Evolutionary conservation across 2,797 vertebrate genomes (phyloP).

Genomic region (Pitangus sulphuratus): DNA sequence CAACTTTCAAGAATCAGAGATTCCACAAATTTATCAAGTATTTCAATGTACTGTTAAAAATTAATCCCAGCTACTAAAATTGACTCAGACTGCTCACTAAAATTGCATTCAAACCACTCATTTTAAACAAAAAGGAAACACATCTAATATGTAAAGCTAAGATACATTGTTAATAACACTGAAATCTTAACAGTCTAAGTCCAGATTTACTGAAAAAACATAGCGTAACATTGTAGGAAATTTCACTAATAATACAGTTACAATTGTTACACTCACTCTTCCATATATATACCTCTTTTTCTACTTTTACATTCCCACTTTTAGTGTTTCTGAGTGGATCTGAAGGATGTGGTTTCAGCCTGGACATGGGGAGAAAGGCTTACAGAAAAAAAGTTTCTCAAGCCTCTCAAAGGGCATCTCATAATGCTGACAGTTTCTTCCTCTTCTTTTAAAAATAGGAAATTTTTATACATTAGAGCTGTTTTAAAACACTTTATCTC

Average conservation of each 20-base stretch:
- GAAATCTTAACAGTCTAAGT: neutral
- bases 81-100: neutral
- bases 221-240: neutral
- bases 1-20: neutral
- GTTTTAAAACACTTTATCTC: neutral
- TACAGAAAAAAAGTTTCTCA: neutral
- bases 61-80: neutral
- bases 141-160: neutral
- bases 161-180: neutral
- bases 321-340: neutral
- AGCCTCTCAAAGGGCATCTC: fast-evolving
- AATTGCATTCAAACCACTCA: neutral
- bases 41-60: neutral
- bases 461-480: neutral
- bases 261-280: neutral
- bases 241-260: neutral
- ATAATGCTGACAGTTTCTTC: neutral
- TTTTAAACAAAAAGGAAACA: neutral
- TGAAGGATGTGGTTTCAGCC: neutral
- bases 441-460: neutral
- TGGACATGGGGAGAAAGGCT: neutral
- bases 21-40: neutral
- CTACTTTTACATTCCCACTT: neutral
- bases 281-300: neutral
- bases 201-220: neutral